These are phyloP conservation scores for Acanthopagrus latus DNA, from an alignment of 2,797 vertebrate genomes.

Conservation along the genomic window DNA sequence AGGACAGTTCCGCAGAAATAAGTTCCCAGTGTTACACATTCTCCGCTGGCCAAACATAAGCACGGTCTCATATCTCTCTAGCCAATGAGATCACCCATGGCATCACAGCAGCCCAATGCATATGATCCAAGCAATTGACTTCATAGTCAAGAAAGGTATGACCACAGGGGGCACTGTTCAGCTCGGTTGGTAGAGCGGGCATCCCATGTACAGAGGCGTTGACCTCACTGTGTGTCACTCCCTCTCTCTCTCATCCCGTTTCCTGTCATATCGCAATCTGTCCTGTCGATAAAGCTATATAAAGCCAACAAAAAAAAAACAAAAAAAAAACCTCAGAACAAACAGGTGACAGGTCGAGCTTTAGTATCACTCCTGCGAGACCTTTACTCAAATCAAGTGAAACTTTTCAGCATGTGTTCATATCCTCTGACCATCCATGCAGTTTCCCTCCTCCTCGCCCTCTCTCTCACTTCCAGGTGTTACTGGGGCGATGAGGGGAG, in stretches of 20 bases:
- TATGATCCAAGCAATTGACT: neutral
- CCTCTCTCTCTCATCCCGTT: too few species aligned
- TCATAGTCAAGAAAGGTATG: neutral
- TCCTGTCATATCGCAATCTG: too few species aligned
- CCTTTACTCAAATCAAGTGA: constrained; percentile 32
- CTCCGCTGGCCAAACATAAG: neutral
- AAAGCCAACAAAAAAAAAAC: too few species aligned
- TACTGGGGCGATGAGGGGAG: constrained; percentile 38
- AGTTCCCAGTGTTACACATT: neutral
- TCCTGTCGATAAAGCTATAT: too few species aligned
- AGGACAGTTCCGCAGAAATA: neutral
- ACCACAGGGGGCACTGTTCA: too few species aligned
- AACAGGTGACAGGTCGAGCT: too few species aligned
- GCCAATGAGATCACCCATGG: neutral
- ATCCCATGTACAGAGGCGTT: too few species aligned
- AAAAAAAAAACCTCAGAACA: too few species aligned
- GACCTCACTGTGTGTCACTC: too few species aligned
- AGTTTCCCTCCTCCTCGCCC: neutral
- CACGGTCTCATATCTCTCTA: neutral
- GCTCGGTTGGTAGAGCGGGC: too few species aligned
- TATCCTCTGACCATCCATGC: constrained; percentile 19
- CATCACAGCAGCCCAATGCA: neutral
- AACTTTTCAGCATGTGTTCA: neutral
- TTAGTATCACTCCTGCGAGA: neutral
- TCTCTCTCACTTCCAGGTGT: constrained; percentile 51